phyloP scores from a whole-genome alignment of 2,113 vertebrate genomes.

The Solea senegalensis region DNA sequence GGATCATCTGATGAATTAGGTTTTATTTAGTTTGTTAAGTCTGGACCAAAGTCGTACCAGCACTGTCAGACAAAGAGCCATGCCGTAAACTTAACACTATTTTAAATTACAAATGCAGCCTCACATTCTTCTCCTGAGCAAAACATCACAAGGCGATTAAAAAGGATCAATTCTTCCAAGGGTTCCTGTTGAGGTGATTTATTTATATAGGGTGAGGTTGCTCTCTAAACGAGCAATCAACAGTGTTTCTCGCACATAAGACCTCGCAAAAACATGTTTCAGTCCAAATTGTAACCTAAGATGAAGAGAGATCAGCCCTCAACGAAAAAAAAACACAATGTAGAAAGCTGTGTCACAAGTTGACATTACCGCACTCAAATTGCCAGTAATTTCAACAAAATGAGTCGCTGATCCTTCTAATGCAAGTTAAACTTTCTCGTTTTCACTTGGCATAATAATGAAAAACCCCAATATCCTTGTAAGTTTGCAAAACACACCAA shows the following conservation, averaged over 20 bases:
- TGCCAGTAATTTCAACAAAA: not conserved
- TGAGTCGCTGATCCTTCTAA: not conserved
- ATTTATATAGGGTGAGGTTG: slow-evolving; percentile 4
- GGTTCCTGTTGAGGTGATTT: slow-evolving; percentile 19
- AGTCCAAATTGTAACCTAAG: slow-evolving; percentile 4
- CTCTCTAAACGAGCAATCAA: slow-evolving; percentile 42
- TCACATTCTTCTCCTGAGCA: not conserved
- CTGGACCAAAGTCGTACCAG: no score
- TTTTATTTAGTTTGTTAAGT: no score
- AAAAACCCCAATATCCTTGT: not conserved
- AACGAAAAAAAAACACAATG: slow-evolving; percentile 34
- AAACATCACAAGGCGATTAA: not conserved
- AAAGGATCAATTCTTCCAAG: slow-evolving; percentile 2
- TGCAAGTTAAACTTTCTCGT: not conserved
- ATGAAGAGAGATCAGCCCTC: slow-evolving; percentile 20
- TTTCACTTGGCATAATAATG: not conserved
- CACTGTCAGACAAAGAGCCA: no score
- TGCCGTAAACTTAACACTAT: no score
- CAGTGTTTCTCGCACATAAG: slow-evolving; percentile 4
- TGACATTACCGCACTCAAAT: not conserved
- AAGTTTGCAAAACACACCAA: slow-evolving; percentile 10
- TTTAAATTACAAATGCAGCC: no score
- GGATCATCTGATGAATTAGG: no score
- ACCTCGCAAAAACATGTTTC: not conserved
- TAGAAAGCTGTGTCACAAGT: slow-evolving; percentile 24